phyloP scores from a whole-genome alignment of 2,113 vertebrate genomes.

The Typhlomys cinereus region DNA sequence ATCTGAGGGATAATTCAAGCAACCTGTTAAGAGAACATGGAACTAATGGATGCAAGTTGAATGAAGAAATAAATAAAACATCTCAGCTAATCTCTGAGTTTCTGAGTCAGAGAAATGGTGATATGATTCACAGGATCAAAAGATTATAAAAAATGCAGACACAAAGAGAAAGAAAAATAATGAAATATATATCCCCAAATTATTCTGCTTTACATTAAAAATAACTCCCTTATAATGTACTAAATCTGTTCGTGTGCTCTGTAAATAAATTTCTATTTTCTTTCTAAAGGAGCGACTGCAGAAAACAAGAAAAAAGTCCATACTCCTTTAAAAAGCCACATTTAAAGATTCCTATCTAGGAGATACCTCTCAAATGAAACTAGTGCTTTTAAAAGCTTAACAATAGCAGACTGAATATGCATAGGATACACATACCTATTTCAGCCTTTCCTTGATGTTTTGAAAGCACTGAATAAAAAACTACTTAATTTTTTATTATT shows the following conservation, averaged over 20 bases:
- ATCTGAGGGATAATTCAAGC: neutral
- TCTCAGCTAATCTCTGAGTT: neutral
- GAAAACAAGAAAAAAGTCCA: slow-evolving; percentile 13
- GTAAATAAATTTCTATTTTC: neutral
- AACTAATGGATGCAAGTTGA: neutral
- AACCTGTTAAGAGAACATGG: neutral
- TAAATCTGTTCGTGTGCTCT: neutral
- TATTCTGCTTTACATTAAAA: neutral
- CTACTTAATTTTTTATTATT: neutral
- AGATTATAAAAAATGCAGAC: neutral
- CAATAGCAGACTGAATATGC: neutral
- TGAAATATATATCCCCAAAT: neutral
- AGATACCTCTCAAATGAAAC: neutral
- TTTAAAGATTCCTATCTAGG: slow-evolving; percentile 23
- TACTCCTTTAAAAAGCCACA: neutral
- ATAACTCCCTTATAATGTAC: neutral
- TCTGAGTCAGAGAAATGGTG: neutral
- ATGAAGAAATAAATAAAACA: neutral
- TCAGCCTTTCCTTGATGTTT: neutral
- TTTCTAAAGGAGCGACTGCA: neutral
- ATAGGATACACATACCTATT: neutral
- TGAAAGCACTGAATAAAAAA: slow-evolving; percentile 6
- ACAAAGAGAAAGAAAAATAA: neutral
- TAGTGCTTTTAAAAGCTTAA: slow-evolving; percentile 19
- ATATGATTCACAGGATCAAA: neutral